A percentile compares a stretch with the other conserved stretches of the same genome.
Conservation (phyloP, 2,888 invertebrate species). For the Pyrgus malvae region DNA sequence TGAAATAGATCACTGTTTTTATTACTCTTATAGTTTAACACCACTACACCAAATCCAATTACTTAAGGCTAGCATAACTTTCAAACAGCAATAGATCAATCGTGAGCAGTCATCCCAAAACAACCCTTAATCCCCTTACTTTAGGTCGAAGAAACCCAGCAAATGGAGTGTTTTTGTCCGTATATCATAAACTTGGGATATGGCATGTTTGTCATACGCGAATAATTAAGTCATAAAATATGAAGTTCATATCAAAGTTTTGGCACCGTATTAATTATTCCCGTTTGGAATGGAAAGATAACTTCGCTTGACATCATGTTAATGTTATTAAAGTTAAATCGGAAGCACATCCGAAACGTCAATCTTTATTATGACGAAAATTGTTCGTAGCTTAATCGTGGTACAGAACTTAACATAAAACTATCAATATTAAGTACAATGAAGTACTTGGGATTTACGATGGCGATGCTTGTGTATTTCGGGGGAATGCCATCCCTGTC, state of each 20-base stretch:
- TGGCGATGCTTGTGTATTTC: too few relatives aligned
- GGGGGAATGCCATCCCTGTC: too few relatives aligned
- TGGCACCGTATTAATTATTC: constrained; percentile 15
- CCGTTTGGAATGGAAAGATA: neutral
- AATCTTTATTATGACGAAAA: neutral
- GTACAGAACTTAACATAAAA: too few relatives aligned
- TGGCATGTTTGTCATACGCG: constrained; percentile 23
- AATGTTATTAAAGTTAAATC: constrained; percentile 10
- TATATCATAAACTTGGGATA: constrained; percentile 26
- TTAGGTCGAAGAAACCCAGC: neutral
- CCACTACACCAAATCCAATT: constrained; percentile 18
- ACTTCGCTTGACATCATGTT: neutral
- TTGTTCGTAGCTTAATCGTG: neutral
- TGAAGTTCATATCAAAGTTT: constrained; percentile 26
- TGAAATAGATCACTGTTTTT: neutral
- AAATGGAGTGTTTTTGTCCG: constrained; percentile 19
- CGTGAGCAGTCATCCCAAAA: constrained; percentile 1
- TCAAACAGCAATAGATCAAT: constrained; percentile 20
- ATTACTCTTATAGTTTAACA: neutral
- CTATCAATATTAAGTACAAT: too few relatives aligned
- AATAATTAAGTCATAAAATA: constrained; percentile 27
- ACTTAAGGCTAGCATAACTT: constrained; percentile 19
- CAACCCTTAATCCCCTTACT: neutral
- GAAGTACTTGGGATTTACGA: too few relatives aligned
- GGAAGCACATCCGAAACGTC: neutral